Evolutionary conservation across 2,888 invertebrate species (phyloP).

Genomic region (Erannis defoliaria): DNA sequence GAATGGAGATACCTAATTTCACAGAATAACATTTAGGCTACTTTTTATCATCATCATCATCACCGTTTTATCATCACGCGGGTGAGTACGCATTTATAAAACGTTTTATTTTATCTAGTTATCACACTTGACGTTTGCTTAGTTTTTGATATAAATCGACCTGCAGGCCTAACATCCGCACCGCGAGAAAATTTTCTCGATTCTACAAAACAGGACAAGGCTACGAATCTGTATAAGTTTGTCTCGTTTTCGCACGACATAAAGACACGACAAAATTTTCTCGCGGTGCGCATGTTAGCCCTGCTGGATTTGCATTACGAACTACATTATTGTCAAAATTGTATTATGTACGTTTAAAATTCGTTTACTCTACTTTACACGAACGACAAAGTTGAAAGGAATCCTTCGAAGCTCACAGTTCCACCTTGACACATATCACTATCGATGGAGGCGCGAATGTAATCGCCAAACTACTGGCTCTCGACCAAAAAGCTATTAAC

Average conservation of each 20-base stretch:
- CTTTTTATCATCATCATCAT: no score
- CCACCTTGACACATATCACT: slow-evolving; percentile 53
- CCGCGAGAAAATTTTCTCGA: no score
- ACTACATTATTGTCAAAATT: neutral
- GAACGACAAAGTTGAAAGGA: slow-evolving; percentile 16
- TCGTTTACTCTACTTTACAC: slow-evolving; percentile 9
- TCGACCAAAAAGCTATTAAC: slow-evolving; percentile 52
- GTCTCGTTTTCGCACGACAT: no score
- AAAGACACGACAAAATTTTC: no score
- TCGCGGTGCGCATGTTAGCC: no score
- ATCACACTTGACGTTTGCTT: neutral
- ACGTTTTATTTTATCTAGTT: neutral
- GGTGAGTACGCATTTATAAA: neutral
- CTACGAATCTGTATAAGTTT: no score
- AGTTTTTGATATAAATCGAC: neutral
- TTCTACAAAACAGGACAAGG: no score
- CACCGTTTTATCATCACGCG: no score
- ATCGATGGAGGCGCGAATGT: slow-evolving; percentile 45
- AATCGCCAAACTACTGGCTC: slow-evolving; percentile 50
- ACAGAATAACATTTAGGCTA: no score
- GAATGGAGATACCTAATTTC: no score
- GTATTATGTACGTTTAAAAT: neutral
- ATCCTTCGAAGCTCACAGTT: slow-evolving; percentile 38
- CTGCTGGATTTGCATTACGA: no score
- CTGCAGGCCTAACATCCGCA: no score